Base-by-base conservation (phyloP, 1,140 invertebrate species). In the Venturia canescens region DNA sequence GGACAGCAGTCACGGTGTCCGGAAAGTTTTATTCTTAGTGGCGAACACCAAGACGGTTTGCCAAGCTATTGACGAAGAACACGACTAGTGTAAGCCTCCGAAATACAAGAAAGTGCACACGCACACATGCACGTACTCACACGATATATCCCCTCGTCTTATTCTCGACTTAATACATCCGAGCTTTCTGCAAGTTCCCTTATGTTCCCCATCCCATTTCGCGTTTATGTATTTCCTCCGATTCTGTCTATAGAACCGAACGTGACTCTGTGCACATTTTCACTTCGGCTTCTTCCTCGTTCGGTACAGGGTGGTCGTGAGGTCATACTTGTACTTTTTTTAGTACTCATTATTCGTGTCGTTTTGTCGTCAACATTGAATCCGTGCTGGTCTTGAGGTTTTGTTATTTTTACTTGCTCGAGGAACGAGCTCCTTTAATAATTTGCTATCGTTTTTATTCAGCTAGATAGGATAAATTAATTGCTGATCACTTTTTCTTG, bases 1-100 rank as follows among this genome's bases (percentile, higher is more conserved):
- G 18, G 53, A 9, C 18, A 23, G 53, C 1, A 57, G 18, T 57
- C 5, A 57, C 53, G 16, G 53, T 57, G 53, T 57, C 53, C 18
- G 18, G 53, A 57, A 57, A 57, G 53, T 57, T 57, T 57, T 57
- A 57, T 57, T 57, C 53, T 57, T 57, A 57, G 53, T 57, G 53
- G 53, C 53, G 21, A 57, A 57, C 18, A 57, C 53, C 3, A 18
- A n/a, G 53, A 57, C 6, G 53, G 16, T 57, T 57, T 57, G 53
- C 53, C 53, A 57, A 57, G 53, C 53, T n/a, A 57, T 57, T 23
- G 53, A 23, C 53, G 53, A 57, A n/a, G 53, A 57, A 57, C 5
- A 57, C 53, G 9, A 57, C 53, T 16, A 57, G 18, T 57, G 53
- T n/a, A 23, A 44, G 38, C 1, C 38, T 44, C 11, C 13, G 38